phyloP scores from a whole-genome alignment of 2,113 vertebrate species.

The Thunnus maccoyii region DNA sequence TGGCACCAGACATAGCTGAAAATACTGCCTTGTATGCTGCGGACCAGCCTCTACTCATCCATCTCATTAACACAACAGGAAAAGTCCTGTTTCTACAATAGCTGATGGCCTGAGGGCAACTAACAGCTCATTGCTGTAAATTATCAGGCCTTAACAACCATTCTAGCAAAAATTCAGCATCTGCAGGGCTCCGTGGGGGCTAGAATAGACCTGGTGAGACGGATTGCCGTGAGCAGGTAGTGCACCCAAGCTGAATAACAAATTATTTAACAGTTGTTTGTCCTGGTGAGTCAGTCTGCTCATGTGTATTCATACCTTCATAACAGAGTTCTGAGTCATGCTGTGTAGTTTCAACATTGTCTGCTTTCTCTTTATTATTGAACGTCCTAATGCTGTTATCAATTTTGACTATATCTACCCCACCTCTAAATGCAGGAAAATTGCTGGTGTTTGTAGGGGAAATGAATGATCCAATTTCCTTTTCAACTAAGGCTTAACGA shows the following conservation, averaged over 20 bases:
- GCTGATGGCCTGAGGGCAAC: constrained; percentile 53
- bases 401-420: not conserved
- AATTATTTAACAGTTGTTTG: constrained; percentile 76
- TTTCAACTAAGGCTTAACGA: constrained; percentile 33
- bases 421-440: constrained; percentile 12
- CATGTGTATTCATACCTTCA: constrained; percentile 66
- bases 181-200: constrained; percentile 62
- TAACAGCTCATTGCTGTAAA: constrained; percentile 68
- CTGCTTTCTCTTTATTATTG: constrained; percentile 21
- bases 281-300: constrained; percentile 66
- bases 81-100: constrained; percentile 62
- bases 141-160: constrained; percentile 72
- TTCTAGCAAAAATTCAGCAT: constrained; percentile 63
- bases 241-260: constrained; percentile 62
- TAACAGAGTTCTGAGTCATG: constrained; percentile 28
- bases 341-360: constrained; percentile 45
- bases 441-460: constrained; percentile 13
- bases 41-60: constrained; percentile 42
- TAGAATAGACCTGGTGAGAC: constrained; percentile 62
- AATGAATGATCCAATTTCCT: constrained; percentile 32
- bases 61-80: constrained; percentile 68
- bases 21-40: constrained; percentile 23
- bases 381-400: constrained; percentile 24
- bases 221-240: constrained; percentile 64
- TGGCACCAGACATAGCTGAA: constrained; percentile 22